Evolutionary conservation across 2,113 vertebrate genomes (phyloP), one percentile per base, ranked within the genome.

Genomic region (Percopsis transmontana): DNA sequence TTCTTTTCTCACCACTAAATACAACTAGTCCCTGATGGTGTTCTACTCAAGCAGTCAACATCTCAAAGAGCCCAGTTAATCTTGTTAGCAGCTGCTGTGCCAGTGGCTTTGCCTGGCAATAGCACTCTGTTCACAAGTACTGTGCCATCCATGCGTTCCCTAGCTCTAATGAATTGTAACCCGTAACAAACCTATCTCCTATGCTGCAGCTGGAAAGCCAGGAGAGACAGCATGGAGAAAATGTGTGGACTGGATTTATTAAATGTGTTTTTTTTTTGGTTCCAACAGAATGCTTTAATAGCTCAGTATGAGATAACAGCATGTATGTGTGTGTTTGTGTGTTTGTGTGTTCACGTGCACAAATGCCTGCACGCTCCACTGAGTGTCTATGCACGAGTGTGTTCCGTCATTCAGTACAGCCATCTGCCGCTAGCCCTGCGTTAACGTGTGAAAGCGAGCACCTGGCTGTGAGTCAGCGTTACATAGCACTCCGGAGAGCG

Each of bases 391-490:
- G 24, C 16, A 15, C 14, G 53, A n/a, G 53, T 21, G 54, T 59
- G 68, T 70, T 74, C 69, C 76, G 60, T 78, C 70, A 81, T 81
- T 87, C 83, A 83, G 66, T 24, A 68, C 60, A 77, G 74, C 84
- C 88, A 86, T 88, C 87, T 89, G 88, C 82, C 79, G 71, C 61
- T 85, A 80, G 74, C 58, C 81, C 66, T 55, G 45, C 74, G 80
- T 79, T 45, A 19, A 62, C 70, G 84, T 74, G 74, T 80, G 83
- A 82, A 87, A 74, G 83, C 58, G 52, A 72, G 83, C 84, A 85
- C 84, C 84, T 88, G 85, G 87, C 87, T 79, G 80, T 82, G 81
- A 88, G 75, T 90, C 84, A 88, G 85, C 76, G 38, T 64, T 81
- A 78, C 75, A 76, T 62, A 54, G 67, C 76, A 80, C 86, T 81